Conservation (phyloP, 2,113 vertebrate species). For the Salvelinus namaycush region DNA sequence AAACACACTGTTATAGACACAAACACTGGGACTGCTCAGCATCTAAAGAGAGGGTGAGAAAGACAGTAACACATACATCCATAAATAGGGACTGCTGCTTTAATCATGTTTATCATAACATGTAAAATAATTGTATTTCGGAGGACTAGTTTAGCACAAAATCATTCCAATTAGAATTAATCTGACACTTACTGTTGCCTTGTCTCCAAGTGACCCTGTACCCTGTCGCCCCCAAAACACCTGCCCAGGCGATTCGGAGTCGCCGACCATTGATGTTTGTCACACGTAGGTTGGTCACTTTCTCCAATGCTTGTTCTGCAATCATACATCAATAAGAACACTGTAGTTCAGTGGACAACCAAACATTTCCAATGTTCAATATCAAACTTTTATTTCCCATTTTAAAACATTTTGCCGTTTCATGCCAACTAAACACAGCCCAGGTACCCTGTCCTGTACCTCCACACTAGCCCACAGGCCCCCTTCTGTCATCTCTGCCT, state of each 20-base stretch:
- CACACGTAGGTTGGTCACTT: slow-evolving; percentile 72
- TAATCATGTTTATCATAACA: too few relatives aligned
- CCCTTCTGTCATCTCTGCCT: neutral
- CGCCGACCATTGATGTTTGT: slow-evolving; percentile 67
- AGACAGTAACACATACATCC: too few relatives aligned
- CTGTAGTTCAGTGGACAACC: neutral
- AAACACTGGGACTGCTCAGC: too few relatives aligned
- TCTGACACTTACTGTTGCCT: slow-evolving; percentile 68
- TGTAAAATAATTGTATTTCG: neutral
- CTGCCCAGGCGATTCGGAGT: slow-evolving; percentile 71
- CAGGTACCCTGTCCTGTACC: too few relatives aligned
- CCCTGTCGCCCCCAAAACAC: slow-evolving; percentile 64
- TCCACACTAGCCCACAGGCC: too few relatives aligned
- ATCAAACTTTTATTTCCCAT: neutral
- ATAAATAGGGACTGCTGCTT: too few relatives aligned
- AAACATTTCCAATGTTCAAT: too few relatives aligned
- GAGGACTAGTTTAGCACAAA: neutral
- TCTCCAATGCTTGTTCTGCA: slow-evolving; percentile 57
- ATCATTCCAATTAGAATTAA: neutral
- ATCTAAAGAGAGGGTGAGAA: neutral
- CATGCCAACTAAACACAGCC: neutral
- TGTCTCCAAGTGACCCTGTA: slow-evolving; percentile 78
- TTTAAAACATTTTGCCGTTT: neutral
- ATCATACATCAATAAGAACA: neutral
- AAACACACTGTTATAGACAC: neutral